Evolutionary conservation across 1,140 invertebrate genomes (phyloP).

Genomic region (Ostrea edulis): DNA sequence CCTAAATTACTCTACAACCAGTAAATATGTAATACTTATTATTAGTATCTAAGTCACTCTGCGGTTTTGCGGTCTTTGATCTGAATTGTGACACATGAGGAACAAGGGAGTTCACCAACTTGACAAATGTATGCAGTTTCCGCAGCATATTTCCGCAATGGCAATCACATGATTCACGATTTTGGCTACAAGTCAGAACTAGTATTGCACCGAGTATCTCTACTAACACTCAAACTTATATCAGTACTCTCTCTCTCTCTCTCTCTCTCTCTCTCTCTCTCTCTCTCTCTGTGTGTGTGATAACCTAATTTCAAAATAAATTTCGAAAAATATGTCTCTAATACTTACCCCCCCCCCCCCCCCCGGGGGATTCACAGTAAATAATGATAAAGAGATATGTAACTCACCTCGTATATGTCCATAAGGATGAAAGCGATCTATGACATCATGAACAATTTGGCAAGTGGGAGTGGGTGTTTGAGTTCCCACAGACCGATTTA

Average conservation of each 20-base stretch:
- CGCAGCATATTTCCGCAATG: constrained; percentile 30
- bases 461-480: constrained; percentile 62
- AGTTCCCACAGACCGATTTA: constrained; percentile 55
- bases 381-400: too few relatives aligned
- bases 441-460: constrained; percentile 49
- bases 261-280: background rate
- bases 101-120: constrained; percentile 19
- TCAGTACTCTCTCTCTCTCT: background rate
- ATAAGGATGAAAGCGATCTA: constrained; percentile 55
- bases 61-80: constrained; percentile 8
- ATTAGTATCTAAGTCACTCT: constrained; percentile 11
- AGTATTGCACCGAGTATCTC: background rate
- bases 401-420: constrained; percentile 28
- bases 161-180: constrained; percentile 21
- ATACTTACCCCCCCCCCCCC: too few relatives aligned
- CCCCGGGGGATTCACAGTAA: too few relatives aligned
- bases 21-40: constrained; percentile 17
- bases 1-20: background rate
- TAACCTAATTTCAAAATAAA: background rate
- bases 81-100: background rate
- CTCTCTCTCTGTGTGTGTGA: background rate
- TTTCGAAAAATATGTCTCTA: too few relatives aligned
- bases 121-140: constrained; percentile 29
- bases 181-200: constrained; percentile 13
- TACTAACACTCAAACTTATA: background rate